Percentiles rank a stretch among this genome's conserved stretches.
Conservation (phyloP, 1,140 invertebrate species). For the Cylas formicarius region DNA sequence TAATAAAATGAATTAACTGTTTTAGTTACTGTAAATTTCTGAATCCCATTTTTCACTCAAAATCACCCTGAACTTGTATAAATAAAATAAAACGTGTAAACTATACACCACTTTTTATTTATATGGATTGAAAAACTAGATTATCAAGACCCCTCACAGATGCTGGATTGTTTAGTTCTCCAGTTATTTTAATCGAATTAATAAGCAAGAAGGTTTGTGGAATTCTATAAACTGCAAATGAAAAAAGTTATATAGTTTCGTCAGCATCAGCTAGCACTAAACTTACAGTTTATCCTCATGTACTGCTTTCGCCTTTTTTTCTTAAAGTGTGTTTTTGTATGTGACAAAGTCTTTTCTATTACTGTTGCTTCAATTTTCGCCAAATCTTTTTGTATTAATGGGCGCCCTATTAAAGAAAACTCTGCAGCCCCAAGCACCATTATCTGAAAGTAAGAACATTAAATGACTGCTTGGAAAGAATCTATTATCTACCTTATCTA, state of each 20-base stretch:
- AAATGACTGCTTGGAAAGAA: constrained; percentile 1
- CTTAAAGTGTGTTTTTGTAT: constrained; percentile 70
- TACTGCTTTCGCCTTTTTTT: constrained; percentile 71
- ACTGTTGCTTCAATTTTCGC: constrained; percentile 77
- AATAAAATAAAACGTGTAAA: too few species aligned
- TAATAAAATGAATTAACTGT: too few species aligned
- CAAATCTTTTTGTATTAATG: constrained; percentile 66
- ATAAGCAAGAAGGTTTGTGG: constrained; percentile 68
- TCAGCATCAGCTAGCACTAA: too few species aligned
- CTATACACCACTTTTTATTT: too few species aligned
- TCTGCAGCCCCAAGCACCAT: constrained; percentile 75
- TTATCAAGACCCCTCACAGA: constrained; percentile 30
- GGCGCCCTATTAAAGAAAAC: constrained; percentile 78
- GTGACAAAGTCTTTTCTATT: constrained; percentile 82
- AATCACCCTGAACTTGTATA: too few species aligned
- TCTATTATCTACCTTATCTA: constrained; percentile 67
- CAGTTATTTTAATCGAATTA: constrained; percentile 54
- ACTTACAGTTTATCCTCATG: constrained; percentile 65
- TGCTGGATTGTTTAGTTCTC: constrained; percentile 35
- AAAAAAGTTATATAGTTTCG: constrained; percentile 15
- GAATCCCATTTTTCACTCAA: too few species aligned
- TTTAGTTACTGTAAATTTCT: too few species aligned
- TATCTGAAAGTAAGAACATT: constrained; percentile 43
- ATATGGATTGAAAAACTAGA: constrained; percentile 23
- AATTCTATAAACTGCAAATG: constrained; percentile 52